A percentile compares a stretch with the other conserved stretches of the same genome.
Evolutionary conservation across 2,113 vertebrate species (phyloP).

Genomic region (Chlorocebus sabaeus): DNA sequence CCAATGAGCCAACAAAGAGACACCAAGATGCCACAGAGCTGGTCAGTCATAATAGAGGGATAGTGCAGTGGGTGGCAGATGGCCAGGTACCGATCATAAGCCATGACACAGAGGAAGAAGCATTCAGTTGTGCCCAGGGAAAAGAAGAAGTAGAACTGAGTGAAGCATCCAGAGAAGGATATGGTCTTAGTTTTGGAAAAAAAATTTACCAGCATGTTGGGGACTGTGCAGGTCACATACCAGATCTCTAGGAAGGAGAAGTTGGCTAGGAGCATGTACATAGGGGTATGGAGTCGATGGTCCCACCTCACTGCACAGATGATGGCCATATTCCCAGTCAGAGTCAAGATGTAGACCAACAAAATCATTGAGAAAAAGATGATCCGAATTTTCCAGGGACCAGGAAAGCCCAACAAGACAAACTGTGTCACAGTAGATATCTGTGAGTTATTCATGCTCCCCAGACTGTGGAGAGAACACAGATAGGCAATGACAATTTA

Average conservation of each 20-base stretch:
- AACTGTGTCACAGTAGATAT: slow-evolving; percentile 57
- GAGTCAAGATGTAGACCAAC: slow-evolving; percentile 50
- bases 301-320: slow-evolving; percentile 59
- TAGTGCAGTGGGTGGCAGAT: slow-evolving; percentile 70
- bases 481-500: neutral
- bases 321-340: slow-evolving; percentile 64
- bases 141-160: slow-evolving; percentile 72
- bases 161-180: slow-evolving; percentile 63
- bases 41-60: slow-evolving; percentile 55
- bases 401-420: slow-evolving; percentile 60
- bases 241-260: slow-evolving; percentile 73
- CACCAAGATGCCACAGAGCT: slow-evolving; percentile 39
- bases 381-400: slow-evolving; percentile 57
- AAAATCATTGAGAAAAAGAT: slow-evolving; percentile 58
- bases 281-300: slow-evolving; percentile 52
- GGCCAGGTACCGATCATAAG: slow-evolving; percentile 70
- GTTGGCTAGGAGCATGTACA: slow-evolving; percentile 66
- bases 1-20: slow-evolving; percentile 63
- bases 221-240: slow-evolving; percentile 68
- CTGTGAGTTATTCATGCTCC: slow-evolving; percentile 45
- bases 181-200: slow-evolving; percentile 63
- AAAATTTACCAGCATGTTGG: slow-evolving; percentile 64
- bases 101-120: slow-evolving; percentile 69
- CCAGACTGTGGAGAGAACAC: slow-evolving; percentile 24
- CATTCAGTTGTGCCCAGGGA: slow-evolving; percentile 57